Evolutionary conservation across 2,888 invertebrate species (phyloP).

Genomic region (Lymantria dispar): DNA sequence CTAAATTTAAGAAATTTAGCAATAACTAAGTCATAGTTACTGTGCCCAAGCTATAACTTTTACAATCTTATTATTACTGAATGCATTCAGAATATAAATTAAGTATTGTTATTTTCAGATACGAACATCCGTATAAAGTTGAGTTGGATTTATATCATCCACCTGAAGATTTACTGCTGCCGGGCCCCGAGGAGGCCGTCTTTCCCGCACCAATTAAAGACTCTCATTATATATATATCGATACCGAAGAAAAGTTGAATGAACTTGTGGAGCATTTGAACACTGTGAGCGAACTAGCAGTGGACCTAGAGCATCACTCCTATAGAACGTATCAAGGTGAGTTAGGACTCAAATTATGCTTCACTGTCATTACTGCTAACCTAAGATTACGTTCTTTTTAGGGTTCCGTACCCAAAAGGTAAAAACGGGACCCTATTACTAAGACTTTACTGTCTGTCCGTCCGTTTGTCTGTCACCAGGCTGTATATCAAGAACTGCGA

Average conservation of each 20-base stretch:
- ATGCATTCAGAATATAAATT: background rate
- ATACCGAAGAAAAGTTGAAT: slow-evolving; percentile 84
- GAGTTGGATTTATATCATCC: slow-evolving; percentile 90
- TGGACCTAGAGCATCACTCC: slow-evolving; percentile 97
- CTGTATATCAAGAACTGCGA: too few relatives aligned
- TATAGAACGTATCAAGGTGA: slow-evolving; percentile 94
- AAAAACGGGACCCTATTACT: too few relatives aligned
- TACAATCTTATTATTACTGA: too few relatives aligned
- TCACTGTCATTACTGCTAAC: too few relatives aligned
- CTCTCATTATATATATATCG: slow-evolving; percentile 87
- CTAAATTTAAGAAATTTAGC: too few relatives aligned
- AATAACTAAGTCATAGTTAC: too few relatives aligned
- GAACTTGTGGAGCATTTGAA: slow-evolving; percentile 86
- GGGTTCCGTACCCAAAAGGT: too few relatives aligned
- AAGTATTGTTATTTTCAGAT: slow-evolving; percentile 77
- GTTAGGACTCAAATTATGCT: background rate
- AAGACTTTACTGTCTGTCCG: too few relatives aligned
- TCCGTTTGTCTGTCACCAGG: too few relatives aligned
- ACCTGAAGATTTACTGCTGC: slow-evolving; percentile 72
- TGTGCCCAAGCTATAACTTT: too few relatives aligned
- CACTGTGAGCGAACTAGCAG: slow-evolving; percentile 88
- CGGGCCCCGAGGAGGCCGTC: slow-evolving; percentile 56
- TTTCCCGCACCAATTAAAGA: slow-evolving; percentile 75
- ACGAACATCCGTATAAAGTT: slow-evolving; percentile 93
- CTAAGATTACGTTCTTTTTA: too few relatives aligned